Base-by-base conservation (phyloP, 2,113 vertebrate genomes). In the Sarotherodon lohbergeri region DNA sequence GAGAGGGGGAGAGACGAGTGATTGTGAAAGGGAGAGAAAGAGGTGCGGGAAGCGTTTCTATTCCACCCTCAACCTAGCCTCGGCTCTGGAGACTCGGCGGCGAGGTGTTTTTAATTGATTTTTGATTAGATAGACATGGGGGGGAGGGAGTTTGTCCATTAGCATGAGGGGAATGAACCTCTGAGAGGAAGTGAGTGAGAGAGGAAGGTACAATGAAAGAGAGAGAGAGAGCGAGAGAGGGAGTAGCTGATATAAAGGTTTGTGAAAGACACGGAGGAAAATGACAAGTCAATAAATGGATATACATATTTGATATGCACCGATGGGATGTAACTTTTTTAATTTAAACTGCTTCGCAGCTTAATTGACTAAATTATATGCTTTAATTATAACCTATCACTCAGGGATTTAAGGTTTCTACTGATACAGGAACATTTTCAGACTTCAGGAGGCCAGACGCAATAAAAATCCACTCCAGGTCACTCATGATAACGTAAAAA, bases 61-160 rank as follows among this genome's bases (percentile, higher is more conserved):
- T 96, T 96, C 95, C 95, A 95, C 92, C 93, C 95, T 94, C 94
- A 92, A 94, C 94, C 94, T 85, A 91, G 93, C 92, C 92, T 91
- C 16, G 88, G 91, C 96, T 96, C 94, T 95, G 93, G 95, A 96
- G 96, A 96, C 95, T 95, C 90, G 91, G 94, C 94, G 95, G 96
- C 95, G 95, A 97, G 96, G 97, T 97, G 97, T 97, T 97, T 96
- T 97, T 97, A 97, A 97, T 97, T 97, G 97, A 97, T 97, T 97
- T 97, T 97, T 96, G 96, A 97, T 97, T 97, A 96, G 96, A 94
- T 93, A 96, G 95, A 96, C 95, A 94, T 90, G 93, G 61, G 68
- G 84, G 46, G 57, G 83, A 39, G 88, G 83, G 89, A 91, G 88
- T 86, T 85, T 87, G 93, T 96, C 96, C 96, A 97, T 97, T 97